phyloP scores from a whole-genome alignment of 2,797 vertebrate genomes.

The Pelodytes ibericus region DNA sequence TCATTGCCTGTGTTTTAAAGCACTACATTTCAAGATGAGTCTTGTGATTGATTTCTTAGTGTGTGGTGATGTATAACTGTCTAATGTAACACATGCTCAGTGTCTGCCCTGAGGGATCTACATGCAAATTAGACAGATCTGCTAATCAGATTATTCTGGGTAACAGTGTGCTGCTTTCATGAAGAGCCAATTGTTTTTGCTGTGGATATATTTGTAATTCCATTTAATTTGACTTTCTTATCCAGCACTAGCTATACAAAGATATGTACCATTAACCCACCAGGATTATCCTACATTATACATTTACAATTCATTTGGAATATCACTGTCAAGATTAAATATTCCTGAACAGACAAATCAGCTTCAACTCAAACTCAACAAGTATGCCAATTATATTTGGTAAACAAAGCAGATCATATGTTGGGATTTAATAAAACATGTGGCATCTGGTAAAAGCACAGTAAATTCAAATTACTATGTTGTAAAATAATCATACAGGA shows the following conservation, averaged over 20 bases:
- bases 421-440: background rate
- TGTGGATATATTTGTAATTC: conserved; percentile 40
- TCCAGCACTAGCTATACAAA: conserved; percentile 10
- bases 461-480: background rate
- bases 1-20: conserved; percentile 31
- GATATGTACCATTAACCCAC: background rate
- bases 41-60: conserved; percentile 54
- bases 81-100: conserved; percentile 56
- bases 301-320: conserved; percentile 2
- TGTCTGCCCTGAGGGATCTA: conserved; percentile 54
- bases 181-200: conserved; percentile 34
- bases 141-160: conserved; percentile 55
- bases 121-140: conserved; percentile 57
- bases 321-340: conserved; percentile 4
- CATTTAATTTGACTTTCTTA: conserved; percentile 33
- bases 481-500: background rate
- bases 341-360: background rate
- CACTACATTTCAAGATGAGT: conserved; percentile 40
- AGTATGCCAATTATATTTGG: background rate
- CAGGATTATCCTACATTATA: conserved; percentile 25
- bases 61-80: conserved; percentile 58
- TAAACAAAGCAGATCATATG: background rate
- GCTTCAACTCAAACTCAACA: conserved; percentile 12
- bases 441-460: background rate
- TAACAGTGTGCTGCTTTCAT: conserved; percentile 48